Evolutionary conservation across 1,140 invertebrate species (phyloP).

Genomic region (Leptopilina boulardi): DNA sequence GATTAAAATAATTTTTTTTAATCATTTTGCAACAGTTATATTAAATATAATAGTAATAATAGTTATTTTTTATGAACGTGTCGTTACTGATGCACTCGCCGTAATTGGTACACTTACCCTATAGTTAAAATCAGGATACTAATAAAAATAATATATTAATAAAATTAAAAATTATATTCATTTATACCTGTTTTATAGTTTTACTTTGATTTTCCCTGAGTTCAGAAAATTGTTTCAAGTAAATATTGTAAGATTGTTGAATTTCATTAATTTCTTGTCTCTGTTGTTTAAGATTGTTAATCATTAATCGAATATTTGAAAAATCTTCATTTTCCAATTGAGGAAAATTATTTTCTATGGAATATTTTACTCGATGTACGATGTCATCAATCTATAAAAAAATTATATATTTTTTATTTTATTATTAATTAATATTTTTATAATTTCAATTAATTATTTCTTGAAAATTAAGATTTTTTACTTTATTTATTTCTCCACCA

Average conservation of each 20-base stretch:
- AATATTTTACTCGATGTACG: background rate
- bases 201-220: background rate
- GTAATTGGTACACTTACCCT: no score
- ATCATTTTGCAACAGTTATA: no score
- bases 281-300: conserved; percentile 40
- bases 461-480: background rate
- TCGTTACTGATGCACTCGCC: no score
- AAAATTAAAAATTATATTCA: no score
- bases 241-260: conserved; percentile 29
- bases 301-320: conserved; percentile 34
- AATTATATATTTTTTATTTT: background rate
- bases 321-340: conserved; percentile 7
- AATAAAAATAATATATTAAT: no score
- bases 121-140: no score
- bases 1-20: no score
- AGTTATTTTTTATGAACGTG: no score
- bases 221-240: conserved; percentile 19
- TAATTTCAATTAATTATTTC: conserved; percentile 8
- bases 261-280: conserved; percentile 40
- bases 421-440: background rate
- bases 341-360: background rate
- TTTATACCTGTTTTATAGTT: background rate
- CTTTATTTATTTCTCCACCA: conserved; percentile 37
- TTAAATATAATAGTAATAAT: no score
- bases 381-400: background rate